phyloP scores from a whole-genome alignment of 2,113 vertebrate genomes.

The Noturus placidus region DNA sequence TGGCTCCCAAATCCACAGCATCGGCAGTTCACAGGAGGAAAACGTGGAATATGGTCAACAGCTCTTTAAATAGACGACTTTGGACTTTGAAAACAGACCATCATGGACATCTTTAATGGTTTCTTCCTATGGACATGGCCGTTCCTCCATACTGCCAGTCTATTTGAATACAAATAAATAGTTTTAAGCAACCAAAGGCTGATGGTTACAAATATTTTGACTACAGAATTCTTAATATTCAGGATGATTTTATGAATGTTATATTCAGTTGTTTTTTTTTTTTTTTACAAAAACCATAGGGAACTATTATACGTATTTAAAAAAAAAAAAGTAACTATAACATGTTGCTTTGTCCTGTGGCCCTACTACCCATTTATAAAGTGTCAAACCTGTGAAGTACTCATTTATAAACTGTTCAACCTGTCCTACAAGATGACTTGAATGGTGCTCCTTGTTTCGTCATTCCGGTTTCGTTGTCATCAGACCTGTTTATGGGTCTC shows the following conservation, averaged over 20 bases:
- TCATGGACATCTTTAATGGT: neutral
- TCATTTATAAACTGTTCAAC: constrained; percentile 59
- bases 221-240: neutral
- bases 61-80: neutral
- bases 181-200: constrained; percentile 8
- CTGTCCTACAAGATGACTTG: constrained; percentile 63
- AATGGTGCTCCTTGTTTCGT: constrained; percentile 50
- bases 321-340: neutral
- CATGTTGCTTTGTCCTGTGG: constrained; percentile 14
- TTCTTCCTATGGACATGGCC: neutral
- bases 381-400: neutral
- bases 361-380: neutral
- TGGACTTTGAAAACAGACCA: neutral
- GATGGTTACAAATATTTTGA: neutral
- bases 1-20: neutral
- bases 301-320: neutral
- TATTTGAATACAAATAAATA: constrained; percentile 29
- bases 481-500: constrained; percentile 45
- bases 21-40: neutral
- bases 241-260: neutral
- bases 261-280: neutral
- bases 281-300: neutral
- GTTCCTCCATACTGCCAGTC: neutral
- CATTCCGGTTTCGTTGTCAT: constrained; percentile 67
- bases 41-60: neutral